Conservation (phyloP, 2,888 invertebrate species). For the Ectropis crepuscularia region DNA sequence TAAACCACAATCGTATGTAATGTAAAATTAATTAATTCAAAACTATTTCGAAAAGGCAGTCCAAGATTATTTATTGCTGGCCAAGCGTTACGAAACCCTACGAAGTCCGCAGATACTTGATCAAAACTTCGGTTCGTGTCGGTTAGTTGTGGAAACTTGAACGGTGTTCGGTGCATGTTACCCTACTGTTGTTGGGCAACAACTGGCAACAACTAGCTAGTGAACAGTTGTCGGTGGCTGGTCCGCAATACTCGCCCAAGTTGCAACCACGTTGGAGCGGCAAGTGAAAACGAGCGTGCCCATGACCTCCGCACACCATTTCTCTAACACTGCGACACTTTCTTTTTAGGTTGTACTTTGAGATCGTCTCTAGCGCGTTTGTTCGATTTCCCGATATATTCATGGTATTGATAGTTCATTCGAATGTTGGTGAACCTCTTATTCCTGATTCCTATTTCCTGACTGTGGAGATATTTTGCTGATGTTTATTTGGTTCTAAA, state of each 20-base stretch:
- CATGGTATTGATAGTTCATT: not conserved
- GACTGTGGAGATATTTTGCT: no score
- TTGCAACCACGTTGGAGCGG: conserved; percentile 48
- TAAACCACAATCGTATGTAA: not conserved
- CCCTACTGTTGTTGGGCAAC: conserved; percentile 38
- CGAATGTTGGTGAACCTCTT: no score
- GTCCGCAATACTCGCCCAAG: conserved; percentile 36
- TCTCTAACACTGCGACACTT: conserved; percentile 51
- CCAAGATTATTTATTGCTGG: conserved; percentile 7
- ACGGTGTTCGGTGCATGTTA: conserved; percentile 36
- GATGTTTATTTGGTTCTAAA: no score
- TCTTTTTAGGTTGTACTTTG: conserved; percentile 37
- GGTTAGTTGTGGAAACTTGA: conserved; percentile 43
- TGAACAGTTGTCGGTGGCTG: conserved; percentile 39
- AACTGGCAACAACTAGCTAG: conserved; percentile 38
- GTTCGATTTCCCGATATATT: not conserved
- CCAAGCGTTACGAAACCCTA: conserved; percentile 56
- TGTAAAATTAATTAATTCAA: no score
- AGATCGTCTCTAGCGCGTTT: not conserved
- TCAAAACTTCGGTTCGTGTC: conserved; percentile 37
- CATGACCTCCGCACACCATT: conserved; percentile 56
- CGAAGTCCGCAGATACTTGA: conserved; percentile 53
- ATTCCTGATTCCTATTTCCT: no score
- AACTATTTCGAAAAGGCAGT: conserved; percentile 1
- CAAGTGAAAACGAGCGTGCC: conserved; percentile 62